Conservation (phyloP, 2,113 vertebrate genomes). For the Onychorhynchus coronatus region DNA sequence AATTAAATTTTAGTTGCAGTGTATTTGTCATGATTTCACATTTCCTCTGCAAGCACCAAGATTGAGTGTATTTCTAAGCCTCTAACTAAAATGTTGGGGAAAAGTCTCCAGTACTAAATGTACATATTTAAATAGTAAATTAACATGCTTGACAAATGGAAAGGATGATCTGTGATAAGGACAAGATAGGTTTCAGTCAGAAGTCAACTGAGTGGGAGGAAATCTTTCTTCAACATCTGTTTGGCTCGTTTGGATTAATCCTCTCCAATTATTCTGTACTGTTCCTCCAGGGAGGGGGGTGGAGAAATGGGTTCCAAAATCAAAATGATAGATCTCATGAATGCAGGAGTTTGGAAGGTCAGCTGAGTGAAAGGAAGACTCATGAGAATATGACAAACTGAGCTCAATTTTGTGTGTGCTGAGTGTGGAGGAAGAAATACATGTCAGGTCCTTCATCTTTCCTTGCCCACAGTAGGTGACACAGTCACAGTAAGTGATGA, state of each 20-base stretch:
- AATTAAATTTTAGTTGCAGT: not conserved
- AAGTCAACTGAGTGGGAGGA: not conserved
- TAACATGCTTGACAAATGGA: not conserved
- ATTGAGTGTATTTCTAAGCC: not conserved
- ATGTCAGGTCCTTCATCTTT: not conserved
- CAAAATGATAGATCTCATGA: not conserved
- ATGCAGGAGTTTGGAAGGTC: slow-evolving; percentile 17
- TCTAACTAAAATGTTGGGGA: not conserved
- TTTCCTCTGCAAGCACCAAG: not conserved
- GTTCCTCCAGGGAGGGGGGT: not conserved
- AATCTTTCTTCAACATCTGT: slow-evolving; percentile 34
- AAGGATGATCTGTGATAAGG: not conserved
- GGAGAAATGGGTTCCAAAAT: not conserved
- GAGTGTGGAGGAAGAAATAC: not conserved
- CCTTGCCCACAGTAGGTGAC: not conserved
- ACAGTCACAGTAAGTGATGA: not conserved
- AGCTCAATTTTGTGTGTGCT: not conserved
- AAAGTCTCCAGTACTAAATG: not conserved
- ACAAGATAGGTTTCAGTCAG: not conserved
- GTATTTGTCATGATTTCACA: not conserved
- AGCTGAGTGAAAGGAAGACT: not conserved
- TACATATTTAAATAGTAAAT: not conserved
- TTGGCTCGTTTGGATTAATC: not conserved
- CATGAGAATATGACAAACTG: not conserved
- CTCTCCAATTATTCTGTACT: not conserved